Base-by-base conservation (phyloP, 2,797 vertebrate species). In the Sebastes matsubarae region DNA sequence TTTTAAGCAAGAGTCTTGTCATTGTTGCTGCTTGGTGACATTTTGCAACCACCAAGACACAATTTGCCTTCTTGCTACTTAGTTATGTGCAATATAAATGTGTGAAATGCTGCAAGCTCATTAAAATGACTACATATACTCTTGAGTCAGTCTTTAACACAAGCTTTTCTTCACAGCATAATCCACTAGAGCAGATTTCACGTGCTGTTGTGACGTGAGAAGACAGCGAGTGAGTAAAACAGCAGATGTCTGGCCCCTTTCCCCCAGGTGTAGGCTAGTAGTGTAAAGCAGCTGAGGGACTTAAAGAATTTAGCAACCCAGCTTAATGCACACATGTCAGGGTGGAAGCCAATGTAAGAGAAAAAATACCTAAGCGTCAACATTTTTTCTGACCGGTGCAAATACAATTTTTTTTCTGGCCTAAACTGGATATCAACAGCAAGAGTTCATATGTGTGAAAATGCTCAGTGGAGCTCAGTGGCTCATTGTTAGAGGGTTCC, bases 171-270 rank as follows among this genome's bases (percentile, higher is more conserved):
- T 70, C 30, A 73, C 25, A 58, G 2, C 0, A 46, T 1, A 50
- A 78, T 79, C 38, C 58, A 42, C 57, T 5, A 27, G 52, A 46
- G n/a, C 55, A 72, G 61, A 59, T 65, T 75, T 84, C 91, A 93
- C 79, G 60, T 91, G 90, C 60, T 22, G 58, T 32, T 8, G 32
- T 83, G 88, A 83, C 12, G 25, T 81, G 76, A 70, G 14, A 8
- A 16, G 54, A 30, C 55, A 57, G 50, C 50, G 58, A 18, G 50
- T 46, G 16, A 68, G 50, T 32, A 72, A 60, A 74, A 68, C 61
- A 72, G 66, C 89, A 89, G 91, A 87, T 92, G 88, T 80, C 88
- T 89, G 82, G 86, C 86, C 7, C 27, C 22, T 82, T 86, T 75
- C 81, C 88, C 74, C 66, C 38, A 86, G 79, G 68, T 75, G 16